Evolutionary conservation across 2,888 invertebrate genomes (phyloP).

Genomic region (Antitype chi): DNA sequence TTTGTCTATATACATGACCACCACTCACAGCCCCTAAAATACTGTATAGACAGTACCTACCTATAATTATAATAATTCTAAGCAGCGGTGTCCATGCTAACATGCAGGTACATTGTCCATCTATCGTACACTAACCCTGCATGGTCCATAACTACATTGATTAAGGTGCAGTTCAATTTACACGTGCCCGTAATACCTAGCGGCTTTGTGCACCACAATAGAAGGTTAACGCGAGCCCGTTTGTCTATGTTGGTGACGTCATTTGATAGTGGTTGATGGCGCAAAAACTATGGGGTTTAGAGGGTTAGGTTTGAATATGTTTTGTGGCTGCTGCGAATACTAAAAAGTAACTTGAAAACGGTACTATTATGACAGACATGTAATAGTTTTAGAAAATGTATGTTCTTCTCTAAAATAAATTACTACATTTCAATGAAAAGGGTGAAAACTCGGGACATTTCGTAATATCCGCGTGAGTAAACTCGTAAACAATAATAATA

Average conservation of each 20-base stretch:
- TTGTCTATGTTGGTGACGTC: constrained; percentile 61
- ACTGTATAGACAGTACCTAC: not conserved
- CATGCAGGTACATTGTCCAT: constrained; percentile 2
- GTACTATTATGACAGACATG: not conserved
- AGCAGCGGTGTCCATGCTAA: too few species aligned
- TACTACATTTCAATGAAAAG: not conserved
- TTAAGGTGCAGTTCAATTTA: constrained; percentile 59
- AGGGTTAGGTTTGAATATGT: constrained; percentile 10
- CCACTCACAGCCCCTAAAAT: too few species aligned
- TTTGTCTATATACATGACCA: not conserved
- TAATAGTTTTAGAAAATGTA: not conserved
- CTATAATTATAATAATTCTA: not conserved
- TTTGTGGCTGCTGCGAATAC: not conserved
- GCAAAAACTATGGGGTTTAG: constrained; percentile 25
- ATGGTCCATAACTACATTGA: constrained; percentile 37
- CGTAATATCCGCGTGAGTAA: not conserved
- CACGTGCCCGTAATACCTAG: constrained; percentile 55
- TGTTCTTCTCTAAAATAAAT: not conserved
- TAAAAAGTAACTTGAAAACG: not conserved
- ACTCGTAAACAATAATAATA: constrained; percentile 17
- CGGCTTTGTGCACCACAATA: constrained; percentile 70
- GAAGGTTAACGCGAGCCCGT: constrained; percentile 64
- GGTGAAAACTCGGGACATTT: not conserved
- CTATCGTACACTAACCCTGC: not conserved
- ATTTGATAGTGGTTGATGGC: constrained; percentile 9